Evolutionary conservation across 2,797 vertebrate genomes (phyloP).

Genomic region (Spinus pinus): DNA sequence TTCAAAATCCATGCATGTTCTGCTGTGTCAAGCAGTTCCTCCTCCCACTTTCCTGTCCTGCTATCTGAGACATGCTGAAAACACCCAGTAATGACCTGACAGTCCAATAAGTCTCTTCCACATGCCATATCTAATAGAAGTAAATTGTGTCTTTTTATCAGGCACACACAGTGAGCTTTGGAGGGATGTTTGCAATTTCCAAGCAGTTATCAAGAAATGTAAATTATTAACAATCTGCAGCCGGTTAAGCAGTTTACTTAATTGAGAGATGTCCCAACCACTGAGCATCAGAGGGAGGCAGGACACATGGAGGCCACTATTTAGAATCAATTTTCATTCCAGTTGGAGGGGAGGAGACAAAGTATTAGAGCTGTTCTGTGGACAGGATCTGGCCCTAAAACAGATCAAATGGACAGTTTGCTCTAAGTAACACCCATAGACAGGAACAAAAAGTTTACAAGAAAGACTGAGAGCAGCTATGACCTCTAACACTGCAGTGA

Average conservation of each 20-base stretch:
- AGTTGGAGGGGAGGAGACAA: background rate
- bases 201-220: background rate
- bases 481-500: background rate
- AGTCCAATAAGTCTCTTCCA: background rate
- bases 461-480: background rate
- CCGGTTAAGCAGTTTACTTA: background rate
- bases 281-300: background rate
- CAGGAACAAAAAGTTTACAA: background rate
- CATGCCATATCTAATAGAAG: background rate
- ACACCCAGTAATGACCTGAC: background rate
- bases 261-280: background rate
- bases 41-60: background rate
- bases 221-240: slow-evolving; percentile 12
- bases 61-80: background rate
- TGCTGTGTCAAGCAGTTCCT: background rate
- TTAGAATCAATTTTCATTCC: background rate
- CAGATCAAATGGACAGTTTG: background rate
- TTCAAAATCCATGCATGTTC: background rate
- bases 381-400: background rate
- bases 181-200: background rate
- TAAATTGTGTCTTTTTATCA: background rate
- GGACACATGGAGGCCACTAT: background rate
- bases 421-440: background rate
- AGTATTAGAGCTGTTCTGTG: background rate
- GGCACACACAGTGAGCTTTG: background rate